A percentile compares a stretch with the other conserved stretches of the same genome.
Conservation (phyloP, 2,888 invertebrate genomes). For the Pachydiplax longipennis region DNA sequence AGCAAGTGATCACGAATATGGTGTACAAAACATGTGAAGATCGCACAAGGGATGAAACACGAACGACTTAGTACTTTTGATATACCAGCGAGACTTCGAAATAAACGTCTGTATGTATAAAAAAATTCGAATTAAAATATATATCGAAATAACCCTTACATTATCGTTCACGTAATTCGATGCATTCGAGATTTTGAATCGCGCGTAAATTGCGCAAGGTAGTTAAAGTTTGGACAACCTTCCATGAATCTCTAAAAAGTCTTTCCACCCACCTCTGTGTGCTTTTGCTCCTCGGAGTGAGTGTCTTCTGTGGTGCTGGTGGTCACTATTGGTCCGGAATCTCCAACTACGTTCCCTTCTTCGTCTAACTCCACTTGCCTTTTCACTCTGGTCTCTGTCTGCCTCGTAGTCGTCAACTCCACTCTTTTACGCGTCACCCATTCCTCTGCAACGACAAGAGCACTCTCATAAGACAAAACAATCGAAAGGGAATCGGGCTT, state of each 20-base stretch:
- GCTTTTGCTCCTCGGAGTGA: slow-evolving; percentile 87
- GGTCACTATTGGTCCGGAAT: slow-evolving; percentile 88
- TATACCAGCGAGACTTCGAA: no score
- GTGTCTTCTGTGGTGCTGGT: slow-evolving; percentile 92
- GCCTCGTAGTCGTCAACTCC: slow-evolving; percentile 87
- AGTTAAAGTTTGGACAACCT: background rate
- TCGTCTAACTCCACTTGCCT: slow-evolving; percentile 82
- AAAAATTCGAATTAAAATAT: no score
- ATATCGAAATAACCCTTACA: no score
- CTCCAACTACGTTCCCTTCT: slow-evolving; percentile 88
- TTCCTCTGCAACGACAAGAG: slow-evolving; percentile 73
- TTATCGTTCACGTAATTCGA: background rate
- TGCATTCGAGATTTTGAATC: background rate
- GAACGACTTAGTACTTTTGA: no score
- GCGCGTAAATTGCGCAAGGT: no score
- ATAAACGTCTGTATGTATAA: no score
- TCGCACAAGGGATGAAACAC: no score
- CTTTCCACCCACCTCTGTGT: slow-evolving; percentile 72
- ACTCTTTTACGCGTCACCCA: slow-evolving; percentile 91
- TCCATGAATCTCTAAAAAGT: no score
- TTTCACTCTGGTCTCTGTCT: slow-evolving; percentile 90
- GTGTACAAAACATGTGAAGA: no score
- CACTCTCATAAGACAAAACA: background rate
- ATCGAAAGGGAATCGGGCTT: background rate
- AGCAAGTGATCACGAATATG: no score